Evolutionary conservation across 2,113 vertebrate species (phyloP), one percentile per base, ranked within the genome.

Genomic region (Tauraco erythrolophus): DNA sequence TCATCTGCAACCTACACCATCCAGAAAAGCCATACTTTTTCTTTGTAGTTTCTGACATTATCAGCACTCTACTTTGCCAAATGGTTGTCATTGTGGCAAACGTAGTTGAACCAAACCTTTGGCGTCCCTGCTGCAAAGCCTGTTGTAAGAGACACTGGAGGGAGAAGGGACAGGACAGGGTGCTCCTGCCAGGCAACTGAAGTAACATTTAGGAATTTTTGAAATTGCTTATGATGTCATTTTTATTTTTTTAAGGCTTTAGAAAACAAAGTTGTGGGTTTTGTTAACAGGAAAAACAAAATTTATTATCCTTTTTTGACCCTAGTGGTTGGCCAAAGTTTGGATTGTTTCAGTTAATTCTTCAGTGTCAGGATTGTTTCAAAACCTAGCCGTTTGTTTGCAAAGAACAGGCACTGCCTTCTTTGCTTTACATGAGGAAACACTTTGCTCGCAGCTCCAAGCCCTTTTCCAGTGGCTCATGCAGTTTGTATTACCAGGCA

Each of bases 261-360:
- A 92, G 69, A 94, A 92, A 97, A 96, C 35, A 61, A 91, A 78
- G 19, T 39, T 76, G 30, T 66, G 80, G 54, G 51, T 5, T 95
- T 94, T 88, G 10, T 75, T 94, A 91, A 71, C 74, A 87, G 83
- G 69, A 94, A 91, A 70, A 86, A 54, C 45, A 71, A 58, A 22
- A 62, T 92, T 94, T 95, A 64, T 89, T 94, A 92, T 64, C 89
- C 61, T 83, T 93, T 94, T 89, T 88, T 93, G 88, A 96, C 62
- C 70, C 53, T 50, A 57, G 57, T 82, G 53, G 33, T 78, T 68
- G 84, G 84, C 51, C 87, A 53, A 71, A 87, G 27, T 88, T 91
- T 95, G 84, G 39, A 87, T 82, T 75, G 64, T 84, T 88, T 84
- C 69, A 92, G 65, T 84, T 76, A 89, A 64, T 89, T 90, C 53